phyloP scores from a whole-genome alignment of 2,113 vertebrate genomes.

The Mus spicilegus region DNA sequence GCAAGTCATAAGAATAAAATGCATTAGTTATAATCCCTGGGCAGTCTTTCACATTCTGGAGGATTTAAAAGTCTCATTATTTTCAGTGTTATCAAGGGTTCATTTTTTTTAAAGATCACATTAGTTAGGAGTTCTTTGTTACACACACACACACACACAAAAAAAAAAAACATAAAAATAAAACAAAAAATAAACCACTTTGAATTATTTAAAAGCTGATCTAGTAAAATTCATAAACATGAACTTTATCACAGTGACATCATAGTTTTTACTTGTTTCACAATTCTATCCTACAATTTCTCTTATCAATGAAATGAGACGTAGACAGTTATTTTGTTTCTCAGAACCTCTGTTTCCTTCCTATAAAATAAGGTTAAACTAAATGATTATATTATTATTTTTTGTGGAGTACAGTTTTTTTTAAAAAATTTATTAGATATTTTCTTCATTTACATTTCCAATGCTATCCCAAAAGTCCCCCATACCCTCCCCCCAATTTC shows the following conservation, averaged over 20 bases:
- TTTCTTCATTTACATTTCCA: too few species aligned
- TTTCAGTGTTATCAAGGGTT: constrained; percentile 80
- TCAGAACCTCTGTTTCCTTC: neutral
- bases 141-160: neutral
- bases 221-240: constrained; percentile 30
- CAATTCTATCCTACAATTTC: constrained; percentile 40
- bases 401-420: too few species aligned
- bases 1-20: constrained; percentile 80
- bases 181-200: constrained; percentile 38
- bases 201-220: constrained; percentile 71
- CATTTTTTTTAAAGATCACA: constrained; percentile 70
- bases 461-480: too few species aligned
- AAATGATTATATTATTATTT: constrained; percentile 1
- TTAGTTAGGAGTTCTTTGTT: constrained; percentile 72
- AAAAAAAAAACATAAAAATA: neutral
- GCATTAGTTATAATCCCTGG: constrained; percentile 70
- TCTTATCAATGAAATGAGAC: constrained; percentile 53
- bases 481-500: too few species aligned
- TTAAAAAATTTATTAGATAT: too few species aligned
- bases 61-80: constrained; percentile 80
- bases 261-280: constrained; percentile 37
- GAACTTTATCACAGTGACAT: constrained; percentile 63
- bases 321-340: constrained; percentile 37
- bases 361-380: constrained; percentile 39
- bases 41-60: constrained; percentile 79